Evolutionary conservation across 2,797 vertebrate genomes (phyloP), one percentile per base, ranked within the genome.

Genomic region (Ptychobarbus kaznakovi): DNA sequence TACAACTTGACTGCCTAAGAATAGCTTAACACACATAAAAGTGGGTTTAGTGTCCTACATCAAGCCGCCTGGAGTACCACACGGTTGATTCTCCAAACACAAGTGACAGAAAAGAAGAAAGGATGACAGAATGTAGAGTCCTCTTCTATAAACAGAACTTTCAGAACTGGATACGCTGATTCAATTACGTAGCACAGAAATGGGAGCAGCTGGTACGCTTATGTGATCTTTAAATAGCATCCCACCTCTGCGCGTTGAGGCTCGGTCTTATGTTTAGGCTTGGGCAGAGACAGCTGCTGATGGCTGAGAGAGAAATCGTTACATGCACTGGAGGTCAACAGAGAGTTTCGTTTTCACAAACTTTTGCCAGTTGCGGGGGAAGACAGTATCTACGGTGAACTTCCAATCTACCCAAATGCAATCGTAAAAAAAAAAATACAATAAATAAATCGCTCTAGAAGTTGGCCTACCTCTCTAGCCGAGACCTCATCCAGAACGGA

Each of bases 181-280:
- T 93, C 88, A 88, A 91, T 94, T 93, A 93, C 73, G 80, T 90
- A 73, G 87, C 92, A 88, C 49, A 83, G 90, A 94, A 95, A 90
- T 0, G 69, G 89, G 91, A 91, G 91, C 92, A 93, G 92, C 93
- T 93, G 93, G 91, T 88, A 81, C 63, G 86, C 90, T 91, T 91
- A 70, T 92, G 88, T 90, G 90, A 90, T 93, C 93, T 93, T 95
- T 92, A 94, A 94, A 95, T 93, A 94, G 90, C 88, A 91, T 88
- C 86, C 86, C 70, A 85, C 88, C 87, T 90, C 90, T 77, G 51
- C 46, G 82, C 75, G 18, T 46, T 42, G 18, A 38, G 63, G 53
- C 80, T 91, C 89, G 90, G 85, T 92, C 88, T 86, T 70, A 87
- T 84, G 73, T 86, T 86, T 44, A 65, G 63, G 82, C 93, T 88